Evolutionary conservation across 2,113 vertebrate genomes (phyloP).

Genomic region (Pipra filicauda): DNA sequence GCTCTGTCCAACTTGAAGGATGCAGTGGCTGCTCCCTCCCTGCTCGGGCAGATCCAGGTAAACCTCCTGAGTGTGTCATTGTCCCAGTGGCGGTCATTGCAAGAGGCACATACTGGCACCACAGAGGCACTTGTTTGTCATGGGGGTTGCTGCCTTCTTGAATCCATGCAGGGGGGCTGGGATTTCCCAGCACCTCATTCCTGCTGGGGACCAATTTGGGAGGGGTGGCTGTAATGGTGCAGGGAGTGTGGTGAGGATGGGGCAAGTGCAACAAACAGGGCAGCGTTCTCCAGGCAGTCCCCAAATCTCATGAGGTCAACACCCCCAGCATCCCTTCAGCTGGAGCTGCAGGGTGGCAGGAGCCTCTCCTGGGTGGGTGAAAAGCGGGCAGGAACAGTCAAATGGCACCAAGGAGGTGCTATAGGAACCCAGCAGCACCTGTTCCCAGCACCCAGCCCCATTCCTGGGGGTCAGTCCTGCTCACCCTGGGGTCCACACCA

Average conservation of each 20-base stretch:
- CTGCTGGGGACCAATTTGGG: not conserved
- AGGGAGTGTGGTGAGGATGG: no score
- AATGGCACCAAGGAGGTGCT: not conserved
- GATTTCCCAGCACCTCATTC: not conserved
- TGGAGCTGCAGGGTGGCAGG: not conserved
- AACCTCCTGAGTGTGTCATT: not conserved
- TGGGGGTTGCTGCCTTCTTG: not conserved
- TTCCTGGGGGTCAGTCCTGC: not conserved
- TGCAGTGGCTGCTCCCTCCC: not conserved
- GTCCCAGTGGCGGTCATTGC: not conserved
- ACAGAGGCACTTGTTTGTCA: not conserved
- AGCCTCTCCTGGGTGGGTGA: not conserved
- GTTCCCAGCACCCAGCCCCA: not conserved
- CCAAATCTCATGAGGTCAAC: not conserved
- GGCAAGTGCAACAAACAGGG: not conserved
- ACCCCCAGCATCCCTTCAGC: not conserved
- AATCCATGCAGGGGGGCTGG: accelerated
- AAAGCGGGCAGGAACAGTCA: not conserved
- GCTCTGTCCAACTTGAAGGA: not conserved
- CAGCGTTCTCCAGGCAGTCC: not conserved
- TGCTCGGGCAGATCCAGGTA: not conserved
- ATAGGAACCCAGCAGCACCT: not conserved
- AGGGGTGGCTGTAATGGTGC: not conserved
- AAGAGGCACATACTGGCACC: accelerated
- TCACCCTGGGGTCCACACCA: accelerated